A percentile compares a stretch with the other conserved stretches of the same genome.
Conservation (phyloP, 1,140 invertebrate species). For the Lordiphosa collinella region DNA sequence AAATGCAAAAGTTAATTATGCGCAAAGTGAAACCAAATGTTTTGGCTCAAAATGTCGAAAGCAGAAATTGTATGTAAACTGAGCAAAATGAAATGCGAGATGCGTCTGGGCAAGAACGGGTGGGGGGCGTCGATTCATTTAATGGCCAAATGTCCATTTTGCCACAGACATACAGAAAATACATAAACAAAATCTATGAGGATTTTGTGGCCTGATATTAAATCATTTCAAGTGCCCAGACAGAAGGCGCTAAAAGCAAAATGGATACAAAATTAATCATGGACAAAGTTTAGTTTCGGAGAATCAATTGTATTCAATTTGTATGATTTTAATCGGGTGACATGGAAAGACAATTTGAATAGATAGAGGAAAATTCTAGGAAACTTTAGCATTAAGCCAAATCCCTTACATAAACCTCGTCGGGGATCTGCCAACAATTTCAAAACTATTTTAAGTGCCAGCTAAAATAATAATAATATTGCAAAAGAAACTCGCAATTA, state of each 20-base stretch:
- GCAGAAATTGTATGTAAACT: slow-evolving; percentile 46
- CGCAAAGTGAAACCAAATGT: slow-evolving; percentile 57
- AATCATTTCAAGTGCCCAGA: slow-evolving; percentile 41
- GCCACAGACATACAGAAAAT: neutral
- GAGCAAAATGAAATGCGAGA: slow-evolving; percentile 42
- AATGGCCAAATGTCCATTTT: slow-evolving; percentile 45
- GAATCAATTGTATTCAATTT: too few relatives aligned
- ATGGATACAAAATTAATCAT: too few relatives aligned
- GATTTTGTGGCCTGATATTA: slow-evolving; percentile 34
- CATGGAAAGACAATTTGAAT: too few relatives aligned
- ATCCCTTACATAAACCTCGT: neutral
- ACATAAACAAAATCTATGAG: slow-evolving; percentile 36
- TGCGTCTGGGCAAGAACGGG: slow-evolving; percentile 8
- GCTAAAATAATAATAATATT: neutral
- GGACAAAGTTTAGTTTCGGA: too few relatives aligned
- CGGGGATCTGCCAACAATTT: slow-evolving; percentile 1
- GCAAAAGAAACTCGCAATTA: slow-evolving; percentile 52
- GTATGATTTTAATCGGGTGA: neutral
- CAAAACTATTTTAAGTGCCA: slow-evolving; percentile 1
- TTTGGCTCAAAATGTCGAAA: slow-evolving; percentile 51
- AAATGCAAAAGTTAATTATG: slow-evolving; percentile 52
- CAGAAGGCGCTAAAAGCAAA: slow-evolving; percentile 46
- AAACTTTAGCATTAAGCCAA: too few relatives aligned
- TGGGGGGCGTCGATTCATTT: slow-evolving; percentile 13
- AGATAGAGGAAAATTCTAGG: too few relatives aligned